These are phyloP conservation scores for Siniperca chuatsi DNA, from an alignment of 2,113 vertebrate genomes.

Conservation along the genomic window DNA sequence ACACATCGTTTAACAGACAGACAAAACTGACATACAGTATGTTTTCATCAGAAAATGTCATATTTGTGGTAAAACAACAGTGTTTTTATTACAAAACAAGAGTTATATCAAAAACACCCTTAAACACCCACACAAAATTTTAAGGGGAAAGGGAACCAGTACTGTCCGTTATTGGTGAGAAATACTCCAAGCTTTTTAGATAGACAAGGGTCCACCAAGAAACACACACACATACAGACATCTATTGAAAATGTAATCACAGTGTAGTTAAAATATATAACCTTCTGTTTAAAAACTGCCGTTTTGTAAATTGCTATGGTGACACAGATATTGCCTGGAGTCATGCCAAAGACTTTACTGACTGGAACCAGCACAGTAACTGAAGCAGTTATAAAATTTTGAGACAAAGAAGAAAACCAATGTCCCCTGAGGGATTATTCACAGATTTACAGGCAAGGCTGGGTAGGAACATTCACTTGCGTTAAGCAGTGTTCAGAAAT, in stretches of 20 bases:
- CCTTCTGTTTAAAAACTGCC: not conserved
- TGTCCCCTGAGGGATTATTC: not conserved
- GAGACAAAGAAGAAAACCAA: not conserved
- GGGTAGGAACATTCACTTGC: not conserved
- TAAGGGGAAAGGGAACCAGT: not conserved
- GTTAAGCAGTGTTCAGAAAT: constrained; percentile 12
- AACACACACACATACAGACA: no score
- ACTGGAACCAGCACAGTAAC: no score
- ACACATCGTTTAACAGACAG: no score
- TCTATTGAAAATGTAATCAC: not conserved
- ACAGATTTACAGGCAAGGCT: not conserved
- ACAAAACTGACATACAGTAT: not conserved
- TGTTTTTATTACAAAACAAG: not conserved
- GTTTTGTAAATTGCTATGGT: no score
- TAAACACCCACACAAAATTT: not conserved
- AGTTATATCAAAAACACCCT: not conserved
- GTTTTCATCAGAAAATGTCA: not conserved
- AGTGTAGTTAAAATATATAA: not conserved
- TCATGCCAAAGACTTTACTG: not conserved
- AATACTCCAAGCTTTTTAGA: not conserved
- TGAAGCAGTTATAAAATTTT: not conserved
- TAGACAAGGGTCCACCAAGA: no score
- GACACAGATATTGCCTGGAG: not conserved
- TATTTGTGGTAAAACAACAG: not conserved
- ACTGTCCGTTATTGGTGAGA: not conserved